Evolutionary conservation across 2,113 vertebrate genomes (phyloP).

Genomic region (Symphodus melops): DNA sequence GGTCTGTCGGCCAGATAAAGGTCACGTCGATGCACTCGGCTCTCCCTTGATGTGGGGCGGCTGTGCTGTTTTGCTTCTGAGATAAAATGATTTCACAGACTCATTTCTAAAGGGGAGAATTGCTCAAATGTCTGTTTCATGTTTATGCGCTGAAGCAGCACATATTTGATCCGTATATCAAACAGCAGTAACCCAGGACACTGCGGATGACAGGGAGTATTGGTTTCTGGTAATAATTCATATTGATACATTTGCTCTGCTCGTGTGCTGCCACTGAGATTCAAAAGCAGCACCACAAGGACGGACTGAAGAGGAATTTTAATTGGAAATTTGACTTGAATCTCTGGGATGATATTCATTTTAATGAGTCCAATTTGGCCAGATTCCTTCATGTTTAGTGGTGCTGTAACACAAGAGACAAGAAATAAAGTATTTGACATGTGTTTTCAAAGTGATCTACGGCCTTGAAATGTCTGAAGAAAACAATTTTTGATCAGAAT

Average conservation of each 20-base stretch:
- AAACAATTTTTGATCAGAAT: conserved; percentile 21
- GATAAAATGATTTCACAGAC: conserved; percentile 60
- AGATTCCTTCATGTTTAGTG: conserved; percentile 25
- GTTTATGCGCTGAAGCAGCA: conserved; percentile 21
- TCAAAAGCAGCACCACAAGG: conserved; percentile 15
- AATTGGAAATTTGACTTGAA: conserved; percentile 49
- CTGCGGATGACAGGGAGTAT: neutral
- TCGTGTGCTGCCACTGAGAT: conserved; percentile 3
- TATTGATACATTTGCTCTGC: conserved; percentile 9
- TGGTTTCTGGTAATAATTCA: conserved; percentile 15
- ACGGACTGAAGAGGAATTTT: conserved; percentile 35
- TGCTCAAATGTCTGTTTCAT: conserved; percentile 29
- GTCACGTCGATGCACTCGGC: conserved; percentile 70
- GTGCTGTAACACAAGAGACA: neutral
- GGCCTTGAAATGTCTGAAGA: conserved; percentile 27
- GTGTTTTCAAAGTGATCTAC: conserved; percentile 19
- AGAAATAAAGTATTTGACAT: neutral
- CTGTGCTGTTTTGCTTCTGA: conserved; percentile 48
- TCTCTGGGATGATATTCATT: conserved; percentile 36
- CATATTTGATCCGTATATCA: conserved; percentile 45
- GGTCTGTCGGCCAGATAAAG: conserved; percentile 76
- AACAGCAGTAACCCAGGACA: conserved; percentile 22
- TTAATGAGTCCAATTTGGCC: conserved; percentile 29
- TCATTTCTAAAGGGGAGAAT: conserved; percentile 27
- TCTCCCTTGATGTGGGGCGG: conserved; percentile 46